Conservation (phyloP, 2,113 vertebrate species). For the Chionodraco myersi region DNA sequence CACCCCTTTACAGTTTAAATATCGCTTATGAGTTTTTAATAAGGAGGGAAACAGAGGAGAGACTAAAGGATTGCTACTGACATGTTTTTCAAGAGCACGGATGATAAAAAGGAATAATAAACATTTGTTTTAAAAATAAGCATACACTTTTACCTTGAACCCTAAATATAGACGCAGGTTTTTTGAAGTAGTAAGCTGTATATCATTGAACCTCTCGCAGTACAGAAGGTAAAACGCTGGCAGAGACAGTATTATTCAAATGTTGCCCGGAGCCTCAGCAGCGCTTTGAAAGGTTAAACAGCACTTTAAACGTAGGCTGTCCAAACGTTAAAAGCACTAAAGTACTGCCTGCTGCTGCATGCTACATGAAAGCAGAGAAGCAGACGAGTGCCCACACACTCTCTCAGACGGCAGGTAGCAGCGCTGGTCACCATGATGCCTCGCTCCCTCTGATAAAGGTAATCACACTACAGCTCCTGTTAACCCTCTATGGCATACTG, state of each 20-base stretch:
- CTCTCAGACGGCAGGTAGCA: slow-evolving; percentile 14
- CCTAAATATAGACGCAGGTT: slow-evolving; percentile 69
- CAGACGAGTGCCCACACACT: slow-evolving; percentile 51
- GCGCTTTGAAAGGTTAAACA: slow-evolving; percentile 75
- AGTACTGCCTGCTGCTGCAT: slow-evolving; percentile 35
- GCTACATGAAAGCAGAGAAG: slow-evolving; percentile 51
- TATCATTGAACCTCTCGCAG: slow-evolving; percentile 37
- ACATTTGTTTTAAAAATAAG: slow-evolving; percentile 81
- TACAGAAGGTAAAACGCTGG: slow-evolving; percentile 53
- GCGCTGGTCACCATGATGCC: slow-evolving; percentile 10
- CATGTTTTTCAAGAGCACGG: slow-evolving; percentile 62
- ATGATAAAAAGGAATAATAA: slow-evolving; percentile 74
- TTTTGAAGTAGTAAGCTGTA: slow-evolving; percentile 61
- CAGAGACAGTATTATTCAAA: slow-evolving; percentile 69
- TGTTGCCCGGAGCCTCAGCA: slow-evolving; percentile 54
- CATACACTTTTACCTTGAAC: slow-evolving; percentile 60
- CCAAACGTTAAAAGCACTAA: slow-evolving; percentile 71
- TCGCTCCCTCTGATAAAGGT: slow-evolving; percentile 18
- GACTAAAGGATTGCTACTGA: slow-evolving; percentile 57
- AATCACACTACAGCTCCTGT: slow-evolving; percentile 1
- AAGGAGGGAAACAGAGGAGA: slow-evolving; percentile 38
- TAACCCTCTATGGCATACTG: background rate
- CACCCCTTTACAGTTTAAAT: slow-evolving; percentile 63
- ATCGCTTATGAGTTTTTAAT: slow-evolving; percentile 66
- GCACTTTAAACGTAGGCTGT: slow-evolving; percentile 69